Evolutionary conservation across 2,888 invertebrate species (phyloP), one percentile per base, ranked within the genome.

Genomic region (Xestia ashworthii): DNA sequence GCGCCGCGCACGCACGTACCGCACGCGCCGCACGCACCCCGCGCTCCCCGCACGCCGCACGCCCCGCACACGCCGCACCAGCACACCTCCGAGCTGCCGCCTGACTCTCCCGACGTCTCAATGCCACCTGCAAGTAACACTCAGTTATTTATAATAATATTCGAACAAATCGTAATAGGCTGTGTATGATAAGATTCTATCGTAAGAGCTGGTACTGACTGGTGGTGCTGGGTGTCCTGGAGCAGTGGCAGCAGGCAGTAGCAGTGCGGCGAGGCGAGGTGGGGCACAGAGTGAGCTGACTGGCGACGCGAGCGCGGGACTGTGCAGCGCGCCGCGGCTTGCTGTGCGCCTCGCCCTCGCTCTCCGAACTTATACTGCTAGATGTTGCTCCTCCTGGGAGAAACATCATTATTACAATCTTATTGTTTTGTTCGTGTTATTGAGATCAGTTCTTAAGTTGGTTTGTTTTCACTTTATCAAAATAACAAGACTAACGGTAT

Each of bases 201-300:
- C n/a, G 12, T 48, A n/a, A 44, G 62, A 75, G 68, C 12, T 55
- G 50, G n/a, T 71, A 90, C 91, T 87, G 50, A 92, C 92, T 88
- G 77, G 90, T 91, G 75, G 86, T 74, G 81, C 90, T 85, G 60
- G 91, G 58, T 32, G 90, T 86, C 0, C 91, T 62, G 25, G 88
- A 81, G 85, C 93, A 93, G 86, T 91, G 90, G 85, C 93, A 92
- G 88, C 91, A 91, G 44, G 8, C 64, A n/a, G n/a, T n/a, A n/a
- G 90, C 84, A 80, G 86, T 55, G 14, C 93, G 90, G 8, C 94
- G 91, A 69, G 96, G 96, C 53, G 96, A 95, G 48, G 95, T 90
- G 80, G 96, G 96, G 76, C 96, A 96, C 82, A 97, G 92, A 25
- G 96, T 96, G 76, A 95, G 94, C 89, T 95, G 96, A 75, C 93